These are phyloP conservation scores for Ormyrus labotus DNA, from an alignment of 2,888 invertebrate genomes.

Conservation along the genomic window DNA sequence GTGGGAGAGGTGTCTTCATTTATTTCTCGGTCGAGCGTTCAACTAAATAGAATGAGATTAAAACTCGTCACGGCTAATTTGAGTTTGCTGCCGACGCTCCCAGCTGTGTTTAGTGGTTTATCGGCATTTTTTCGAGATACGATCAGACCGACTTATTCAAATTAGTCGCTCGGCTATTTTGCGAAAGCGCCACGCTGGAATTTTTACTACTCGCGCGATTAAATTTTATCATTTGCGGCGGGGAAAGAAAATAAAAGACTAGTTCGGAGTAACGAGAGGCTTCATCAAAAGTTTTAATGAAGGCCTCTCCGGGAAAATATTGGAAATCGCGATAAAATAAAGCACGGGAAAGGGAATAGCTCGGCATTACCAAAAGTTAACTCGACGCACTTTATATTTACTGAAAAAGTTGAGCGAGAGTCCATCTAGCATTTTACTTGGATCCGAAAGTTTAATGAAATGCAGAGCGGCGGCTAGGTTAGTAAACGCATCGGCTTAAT, in stretches of 20 bases:
- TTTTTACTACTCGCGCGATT: neutral
- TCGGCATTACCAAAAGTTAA: too few relatives aligned
- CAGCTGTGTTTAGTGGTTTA: slow-evolving; percentile 6
- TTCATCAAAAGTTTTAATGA: too few relatives aligned
- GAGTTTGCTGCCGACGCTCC: neutral
- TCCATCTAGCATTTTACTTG: too few relatives aligned
- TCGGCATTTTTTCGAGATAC: slow-evolving; percentile 19
- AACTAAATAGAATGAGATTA: slow-evolving; percentile 34
- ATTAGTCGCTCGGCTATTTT: neutral
- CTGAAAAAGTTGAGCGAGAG: too few relatives aligned
- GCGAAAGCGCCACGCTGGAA: too few relatives aligned
- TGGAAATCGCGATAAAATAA: slow-evolving; percentile 23
- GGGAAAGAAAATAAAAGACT: neutral
- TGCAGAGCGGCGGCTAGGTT: neutral
- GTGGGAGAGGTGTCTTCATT: slow-evolving; percentile 21
- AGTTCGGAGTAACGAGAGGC: too few relatives aligned
- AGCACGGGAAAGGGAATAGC: neutral
- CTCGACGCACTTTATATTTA: too few relatives aligned
- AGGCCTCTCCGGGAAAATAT: neutral
- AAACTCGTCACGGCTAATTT: slow-evolving; percentile 30
- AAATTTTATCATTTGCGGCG: neutral
- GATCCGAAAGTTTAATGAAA: too few relatives aligned
- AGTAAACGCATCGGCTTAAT: slow-evolving; percentile 26
- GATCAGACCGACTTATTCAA: slow-evolving; percentile 14
- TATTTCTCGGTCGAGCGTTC: slow-evolving; percentile 16